Base-by-base conservation (phyloP, 1,140 invertebrate species). In the Campoletis sonorensis region DNA sequence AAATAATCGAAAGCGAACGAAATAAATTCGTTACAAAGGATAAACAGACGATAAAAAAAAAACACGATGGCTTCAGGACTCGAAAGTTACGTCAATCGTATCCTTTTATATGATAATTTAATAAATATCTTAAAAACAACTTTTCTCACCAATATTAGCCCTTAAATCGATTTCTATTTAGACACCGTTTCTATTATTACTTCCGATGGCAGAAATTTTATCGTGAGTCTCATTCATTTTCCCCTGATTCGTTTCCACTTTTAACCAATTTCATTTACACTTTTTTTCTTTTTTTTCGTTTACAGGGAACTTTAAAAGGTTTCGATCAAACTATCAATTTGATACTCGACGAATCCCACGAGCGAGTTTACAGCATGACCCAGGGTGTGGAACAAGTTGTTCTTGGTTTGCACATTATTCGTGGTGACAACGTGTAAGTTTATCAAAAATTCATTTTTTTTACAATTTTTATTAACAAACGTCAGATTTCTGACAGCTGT, bases 291-390 rank as follows among this genome's bases (percentile, higher is more conserved):
- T 81, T 77, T 76, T 18, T 78, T 5, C 0, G 33, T 21, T 81
- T 94, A 86, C 85, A 97, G 96, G 97, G 96, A 51, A 96, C 95
- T 2, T 90, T 97, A 72, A 97, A 97, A 91, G 97, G 97, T 67
- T 99, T 99, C 93, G 99, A 99, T 93, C 99, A 99, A 92, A 98
- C 98, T 23, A 98, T 99, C 80, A 99, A 99, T 89, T 94, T 99
- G 82, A 99, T 99, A 87, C 93, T 99, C 45, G 98, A 99, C 90
- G 98, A 99, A 92, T 98, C 98, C 79, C 98, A 99, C 91, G 99
- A 99, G 92, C 93, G 99, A 88, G 98, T 99, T 18, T 99, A 98
- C 90, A 98, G 97, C 79, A 95, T 96, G 18, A 95, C 95, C 15
- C 94, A 96, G 86, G 98, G 98, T 67, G 96, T 99, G 58, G 98